Base-by-base conservation (phyloP, 2,888 invertebrate genomes). In the Lutraria lutraria region DNA sequence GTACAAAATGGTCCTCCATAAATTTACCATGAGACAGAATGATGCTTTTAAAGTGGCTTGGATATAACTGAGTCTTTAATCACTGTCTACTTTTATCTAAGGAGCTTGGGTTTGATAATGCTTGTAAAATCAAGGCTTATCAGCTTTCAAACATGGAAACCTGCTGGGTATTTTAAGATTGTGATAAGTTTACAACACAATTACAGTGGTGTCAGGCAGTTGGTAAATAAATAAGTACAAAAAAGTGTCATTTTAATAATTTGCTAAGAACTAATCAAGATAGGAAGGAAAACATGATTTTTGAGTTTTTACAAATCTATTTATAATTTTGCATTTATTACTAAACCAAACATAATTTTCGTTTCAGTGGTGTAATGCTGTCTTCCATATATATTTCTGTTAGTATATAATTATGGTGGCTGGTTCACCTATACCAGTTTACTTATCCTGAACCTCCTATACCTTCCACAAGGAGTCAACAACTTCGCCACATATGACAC, bases 91-190 rank as follows among this genome's bases (percentile, higher is more conserved):
- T 31, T 76, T 13, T 63, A 10, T 34, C 6, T 34, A 25, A 76
- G 19, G 31, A 19, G 76, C 76, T 31, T 76, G 31, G 76, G 31
- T 76, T 34, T 76, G 29, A n/a, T 76, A 76, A 31, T 25, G 34
- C 16, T 31, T 76, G 31, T 76, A 31, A 34, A 76, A 31, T 29
- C 16, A 76, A 16, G 76, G 76, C 76, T 76, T 76, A 76, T 76
- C 31, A 76, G 76, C 34, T 34, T 19, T 76, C 12, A n/a, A 31
- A 25, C 76, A 31, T 31, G 6, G 29, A 16, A 31, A 34, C 76
- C 31, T 76, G 34, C 76, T 76, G 76, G 15, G 76, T 76, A 19
- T 19, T 43, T 19, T n/a, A 72, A 16, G 76, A 34, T 76, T 34
- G 1, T 34, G 0, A 31, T 31, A 31, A 76, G 76, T n/a, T 31